Percentiles rank a stretch among this genome's conserved stretches.
Conservation (phyloP, 2,888 invertebrate species). For the Mayetiola destructor region DNA sequence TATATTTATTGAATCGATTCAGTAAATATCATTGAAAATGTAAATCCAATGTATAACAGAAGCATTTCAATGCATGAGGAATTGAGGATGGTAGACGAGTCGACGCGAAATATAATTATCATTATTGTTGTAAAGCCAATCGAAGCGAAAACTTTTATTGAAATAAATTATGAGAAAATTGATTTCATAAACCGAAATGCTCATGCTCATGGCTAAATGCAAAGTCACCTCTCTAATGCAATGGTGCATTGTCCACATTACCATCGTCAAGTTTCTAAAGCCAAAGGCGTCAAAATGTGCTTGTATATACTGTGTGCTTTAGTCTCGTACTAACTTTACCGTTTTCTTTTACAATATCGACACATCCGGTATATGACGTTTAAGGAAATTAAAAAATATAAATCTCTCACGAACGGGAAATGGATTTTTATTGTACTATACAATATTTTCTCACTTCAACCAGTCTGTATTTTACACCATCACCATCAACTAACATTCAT, state of each 20-base stretch:
- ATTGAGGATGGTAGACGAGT: not conserved
- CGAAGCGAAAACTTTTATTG: not conserved
- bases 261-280: too few relatives aligned
- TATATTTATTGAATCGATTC: too few relatives aligned
- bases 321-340: too few relatives aligned
- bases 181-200: not conserved
- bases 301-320: too few relatives aligned
- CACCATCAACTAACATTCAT: too few relatives aligned
- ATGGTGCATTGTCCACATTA: not conserved
- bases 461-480: too few relatives aligned
- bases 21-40: too few relatives aligned
- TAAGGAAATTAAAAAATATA: constrained; percentile 11
- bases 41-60: not conserved
- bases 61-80: not conserved
- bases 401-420: not conserved
- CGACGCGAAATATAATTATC: not conserved
- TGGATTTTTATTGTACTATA: constrained; percentile 8
- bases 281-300: not conserved
- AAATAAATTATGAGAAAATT: constrained; percentile 9
- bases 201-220: not conserved
- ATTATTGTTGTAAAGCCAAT: not conserved
- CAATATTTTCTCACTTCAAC: not conserved
- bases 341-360: not conserved
- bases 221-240: not conserved
- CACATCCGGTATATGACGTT: constrained; percentile 6